phyloP scores from a whole-genome alignment of 2,113 vertebrate genomes.

The Notarius lentiginosus region DNA sequence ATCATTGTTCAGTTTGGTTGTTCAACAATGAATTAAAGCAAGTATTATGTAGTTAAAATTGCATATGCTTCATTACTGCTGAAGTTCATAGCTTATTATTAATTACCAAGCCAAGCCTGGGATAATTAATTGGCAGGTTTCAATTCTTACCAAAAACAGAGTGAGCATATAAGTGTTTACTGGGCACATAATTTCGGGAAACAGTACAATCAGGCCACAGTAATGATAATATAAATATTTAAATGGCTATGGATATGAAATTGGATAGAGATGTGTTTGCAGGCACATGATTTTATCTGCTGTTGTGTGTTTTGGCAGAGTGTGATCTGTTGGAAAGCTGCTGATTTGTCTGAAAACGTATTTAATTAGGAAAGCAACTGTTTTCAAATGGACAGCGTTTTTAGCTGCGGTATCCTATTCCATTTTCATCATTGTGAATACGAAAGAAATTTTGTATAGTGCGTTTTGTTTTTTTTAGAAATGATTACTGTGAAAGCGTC shows the following conservation, averaged over 20 bases:
- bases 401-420: constrained; percentile 25
- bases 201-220: not conserved
- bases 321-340: constrained; percentile 10
- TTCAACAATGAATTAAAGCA: not conserved
- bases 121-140: not conserved
- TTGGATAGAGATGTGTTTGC: constrained; percentile 13
- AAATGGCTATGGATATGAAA: constrained; percentile 1
- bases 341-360: constrained; percentile 41
- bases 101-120: not conserved
- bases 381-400: not conserved
- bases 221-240: constrained; percentile 7
- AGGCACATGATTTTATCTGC: constrained; percentile 32
- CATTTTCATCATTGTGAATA: constrained; percentile 20
- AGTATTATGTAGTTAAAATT: not conserved
- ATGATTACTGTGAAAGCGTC: constrained; percentile 19
- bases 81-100: not conserved
- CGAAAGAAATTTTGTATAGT: not conserved
- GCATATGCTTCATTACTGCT: not conserved
- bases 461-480: not conserved
- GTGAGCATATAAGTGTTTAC: not conserved
- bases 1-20: not conserved
- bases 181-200: not conserved
- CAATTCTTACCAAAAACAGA: not conserved
- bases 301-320: constrained; percentile 26
- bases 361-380: constrained; percentile 23